These are phyloP conservation scores for Lasius fuliginosus DNA, from an alignment of 2,888 invertebrate genomes.

Conservation along the genomic window DNA sequence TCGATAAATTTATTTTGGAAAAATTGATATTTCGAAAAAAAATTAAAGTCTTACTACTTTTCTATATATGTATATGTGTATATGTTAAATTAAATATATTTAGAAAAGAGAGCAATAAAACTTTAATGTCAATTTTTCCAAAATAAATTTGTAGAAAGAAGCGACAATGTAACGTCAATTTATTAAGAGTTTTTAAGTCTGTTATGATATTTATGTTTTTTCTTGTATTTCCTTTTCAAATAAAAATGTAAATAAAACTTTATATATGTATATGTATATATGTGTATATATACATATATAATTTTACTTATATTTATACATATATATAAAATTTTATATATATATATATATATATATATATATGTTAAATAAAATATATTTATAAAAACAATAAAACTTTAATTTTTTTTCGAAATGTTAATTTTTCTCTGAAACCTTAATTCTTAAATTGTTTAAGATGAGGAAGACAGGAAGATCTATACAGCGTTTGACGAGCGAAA, in stretches of 20 bases:
- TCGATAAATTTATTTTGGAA: neutral
- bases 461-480: neutral
- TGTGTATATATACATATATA: too few relatives aligned
- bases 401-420: neutral
- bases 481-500: slow-evolving; percentile 22
- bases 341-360: neutral
- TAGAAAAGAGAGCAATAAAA: too few relatives aligned
- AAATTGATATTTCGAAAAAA: neutral
- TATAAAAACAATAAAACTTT: neutral
- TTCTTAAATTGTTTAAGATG: neutral
- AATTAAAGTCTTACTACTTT: neutral
- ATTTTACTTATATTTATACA: neutral
- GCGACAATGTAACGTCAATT: too few relatives aligned
- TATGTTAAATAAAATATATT: neutral
- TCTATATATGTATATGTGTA: too few relatives aligned
- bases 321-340: too few relatives aligned
- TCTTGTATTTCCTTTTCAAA: neutral
- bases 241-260: neutral
- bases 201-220: neutral
- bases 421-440: neutral
- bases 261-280: neutral
- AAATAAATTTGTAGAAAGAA: too few relatives aligned
- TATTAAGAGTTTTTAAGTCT: neutral
- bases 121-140: too few relatives aligned
- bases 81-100: too few relatives aligned